A percentile compares a stretch with the other conserved stretches of the same genome.
These are phyloP conservation scores for Nyctereutes procyonoides DNA, from an alignment of 2,113 vertebrate species.

Conservation along the genomic window DNA sequence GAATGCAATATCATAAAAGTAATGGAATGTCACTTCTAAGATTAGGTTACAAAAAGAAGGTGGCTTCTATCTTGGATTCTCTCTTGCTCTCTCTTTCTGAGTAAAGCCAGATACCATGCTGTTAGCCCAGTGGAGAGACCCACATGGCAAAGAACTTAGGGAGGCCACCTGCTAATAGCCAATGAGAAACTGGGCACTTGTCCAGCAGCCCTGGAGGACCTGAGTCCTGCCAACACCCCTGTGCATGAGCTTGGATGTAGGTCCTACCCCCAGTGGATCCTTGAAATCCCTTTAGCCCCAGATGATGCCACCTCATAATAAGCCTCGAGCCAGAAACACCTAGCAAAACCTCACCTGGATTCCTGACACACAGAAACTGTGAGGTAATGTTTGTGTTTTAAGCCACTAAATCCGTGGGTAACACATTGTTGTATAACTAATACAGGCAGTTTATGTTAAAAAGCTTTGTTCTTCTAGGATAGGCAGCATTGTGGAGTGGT, in stretches of 20 bases:
- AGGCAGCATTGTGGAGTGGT: background rate
- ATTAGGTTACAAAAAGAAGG: background rate
- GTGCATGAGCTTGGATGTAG: background rate
- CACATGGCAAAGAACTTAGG: background rate
- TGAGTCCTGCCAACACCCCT: accelerated
- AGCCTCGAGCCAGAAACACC: background rate
- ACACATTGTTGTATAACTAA: background rate
- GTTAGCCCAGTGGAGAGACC: background rate
- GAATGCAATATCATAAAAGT: background rate
- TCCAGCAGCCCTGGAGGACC: background rate
- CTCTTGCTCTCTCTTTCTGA: background rate
- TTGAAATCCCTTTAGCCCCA: background rate
- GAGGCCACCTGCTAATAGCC: background rate
- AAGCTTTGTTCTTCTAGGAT: background rate
- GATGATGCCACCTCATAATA: background rate
- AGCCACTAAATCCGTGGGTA: background rate
- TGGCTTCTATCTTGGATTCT: background rate
- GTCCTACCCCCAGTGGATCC: background rate
- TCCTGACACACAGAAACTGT: background rate
- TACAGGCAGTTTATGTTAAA: background rate
- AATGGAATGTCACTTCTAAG: background rate
- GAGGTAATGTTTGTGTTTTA: background rate
- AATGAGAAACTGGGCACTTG: background rate
- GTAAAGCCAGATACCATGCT: background rate
- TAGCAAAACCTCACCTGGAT: background rate